A percentile compares a stretch with the other conserved stretches of the same genome.
These are phyloP conservation scores for Microtus oregoni DNA, from an alignment of 2,113 vertebrate genomes.

Conservation along the genomic window DNA sequence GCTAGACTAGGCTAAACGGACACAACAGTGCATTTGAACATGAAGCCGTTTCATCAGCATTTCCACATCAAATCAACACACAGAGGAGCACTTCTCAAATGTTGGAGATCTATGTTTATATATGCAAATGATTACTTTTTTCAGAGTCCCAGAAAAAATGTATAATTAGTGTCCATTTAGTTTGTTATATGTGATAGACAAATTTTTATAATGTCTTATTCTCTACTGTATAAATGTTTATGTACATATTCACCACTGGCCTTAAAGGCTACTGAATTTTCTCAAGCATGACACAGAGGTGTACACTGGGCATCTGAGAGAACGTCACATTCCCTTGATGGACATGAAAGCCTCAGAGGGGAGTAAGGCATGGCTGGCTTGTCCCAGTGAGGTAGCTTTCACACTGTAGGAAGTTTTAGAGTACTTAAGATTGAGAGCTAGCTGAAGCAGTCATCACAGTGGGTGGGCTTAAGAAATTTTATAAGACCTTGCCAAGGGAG, in stretches of 20 bases:
- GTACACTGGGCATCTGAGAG: neutral
- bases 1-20: neutral
- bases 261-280: neutral
- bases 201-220: neutral
- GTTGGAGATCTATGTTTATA: neutral
- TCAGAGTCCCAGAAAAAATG: neutral
- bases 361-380: neutral
- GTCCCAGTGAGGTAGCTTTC: constrained; percentile 22
- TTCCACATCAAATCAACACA: neutral
- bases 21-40: neutral
- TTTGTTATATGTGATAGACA: neutral
- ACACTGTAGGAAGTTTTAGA: neutral
- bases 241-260: neutral
- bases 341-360: neutral
- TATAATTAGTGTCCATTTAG: neutral
- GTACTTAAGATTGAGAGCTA: neutral
- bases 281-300: neutral
- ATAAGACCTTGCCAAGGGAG: neutral
- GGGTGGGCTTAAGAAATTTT: constrained; percentile 18
- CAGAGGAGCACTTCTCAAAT: neutral
- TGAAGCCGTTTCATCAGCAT: neutral
- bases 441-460: neutral
- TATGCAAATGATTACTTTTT: neutral
- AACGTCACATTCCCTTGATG: neutral
- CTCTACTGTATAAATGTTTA: neutral